Evolutionary conservation across 2,888 invertebrate genomes (phyloP).

Genomic region (Caenorhabditis sp.): DNA sequence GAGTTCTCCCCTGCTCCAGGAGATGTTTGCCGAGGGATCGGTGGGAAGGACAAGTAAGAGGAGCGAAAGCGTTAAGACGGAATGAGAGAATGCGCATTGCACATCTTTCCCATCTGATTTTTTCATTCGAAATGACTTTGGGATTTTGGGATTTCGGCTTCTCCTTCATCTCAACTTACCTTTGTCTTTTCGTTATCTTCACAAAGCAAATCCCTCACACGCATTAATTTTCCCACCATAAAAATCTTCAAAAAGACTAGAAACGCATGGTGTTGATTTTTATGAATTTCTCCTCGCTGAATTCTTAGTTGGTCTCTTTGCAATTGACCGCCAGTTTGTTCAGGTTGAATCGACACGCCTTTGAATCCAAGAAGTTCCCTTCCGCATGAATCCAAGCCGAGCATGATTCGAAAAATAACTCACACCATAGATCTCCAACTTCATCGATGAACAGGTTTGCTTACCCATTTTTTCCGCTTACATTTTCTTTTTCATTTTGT

Average conservation of each 20-base stretch:
- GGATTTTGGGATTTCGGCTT: slow-evolving; percentile 19
- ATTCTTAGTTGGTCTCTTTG: slow-evolving; percentile 32
- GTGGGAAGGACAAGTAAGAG: slow-evolving; percentile 66
- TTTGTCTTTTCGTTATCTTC: slow-evolving; percentile 11
- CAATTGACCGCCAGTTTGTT: slow-evolving; percentile 58
- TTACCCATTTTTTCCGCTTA: slow-evolving; percentile 43
- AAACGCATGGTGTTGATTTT: slow-evolving; percentile 37
- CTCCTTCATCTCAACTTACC: neutral
- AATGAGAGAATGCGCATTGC: slow-evolving; percentile 23
- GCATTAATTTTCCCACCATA: too few relatives aligned
- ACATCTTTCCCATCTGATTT: slow-evolving; percentile 18
- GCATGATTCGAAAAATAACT: slow-evolving; percentile 52
- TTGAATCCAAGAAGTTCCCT: slow-evolving; percentile 38
- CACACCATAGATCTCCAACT: slow-evolving; percentile 52
- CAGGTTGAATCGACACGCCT: slow-evolving; percentile 70
- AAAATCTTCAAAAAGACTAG: neutral
- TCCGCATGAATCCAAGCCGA: slow-evolving; percentile 44
- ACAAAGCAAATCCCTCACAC: slow-evolving; percentile 1
- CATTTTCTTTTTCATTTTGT: slow-evolving; percentile 39
- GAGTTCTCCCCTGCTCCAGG: slow-evolving; percentile 54
- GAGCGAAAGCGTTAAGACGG: neutral
- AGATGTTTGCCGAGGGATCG: slow-evolving; percentile 65
- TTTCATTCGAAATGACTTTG: slow-evolving; percentile 7
- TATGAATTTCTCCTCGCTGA: slow-evolving; percentile 13
- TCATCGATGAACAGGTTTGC: slow-evolving; percentile 57